Evolutionary conservation across 1,140 invertebrate species (phyloP), one percentile per base, ranked within the genome.

Genomic region (Drosophila obscura): DNA sequence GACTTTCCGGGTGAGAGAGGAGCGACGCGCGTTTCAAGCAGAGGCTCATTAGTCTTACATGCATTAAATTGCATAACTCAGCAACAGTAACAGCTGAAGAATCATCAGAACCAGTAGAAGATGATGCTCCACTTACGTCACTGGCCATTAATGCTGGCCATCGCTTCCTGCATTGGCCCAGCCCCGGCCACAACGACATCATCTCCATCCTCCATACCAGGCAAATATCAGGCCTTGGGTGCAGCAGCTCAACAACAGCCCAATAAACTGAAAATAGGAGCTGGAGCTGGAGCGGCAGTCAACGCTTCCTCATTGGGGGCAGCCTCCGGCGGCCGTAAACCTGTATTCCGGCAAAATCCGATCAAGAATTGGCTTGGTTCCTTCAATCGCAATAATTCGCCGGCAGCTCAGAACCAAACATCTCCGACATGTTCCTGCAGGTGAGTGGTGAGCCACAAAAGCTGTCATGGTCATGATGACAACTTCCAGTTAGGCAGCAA

Each of bases 311-410:
- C 49, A n/a, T 67, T 44, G 61, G 72, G 56, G 48, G 62, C 56
- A 57, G 55, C 44, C 28, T 39, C 55, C 50, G 63, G 57, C 58
- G 75, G 50, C 57, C 69, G 65, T 53, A 90, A 90, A 90, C 88
- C 88, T 63, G 88, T 89, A 78, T 80, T 80, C 62, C 81, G 90
- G 77, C 79, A 91, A 66, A 91, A 91, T 91, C 90, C 90, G 69
- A 91, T 91, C 87, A 91, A 91, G 80, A 91, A 91, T 91, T 91
- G 90, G 90, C 90, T 91, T 76, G 85, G 85, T 57, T 64, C 75
- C 67, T 91, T 90, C 66, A 91, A 91, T 90, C 82, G 90, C 49
- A 91, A 91, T 77, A 88, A 91, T 78, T 80, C 89, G 73, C 84
- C 82, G 53, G 59, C 79, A 57, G 81, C 89, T 59, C 89, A 89